Conservation (phyloP, 2,888 invertebrate species). For the Trachelus tabidus region DNA sequence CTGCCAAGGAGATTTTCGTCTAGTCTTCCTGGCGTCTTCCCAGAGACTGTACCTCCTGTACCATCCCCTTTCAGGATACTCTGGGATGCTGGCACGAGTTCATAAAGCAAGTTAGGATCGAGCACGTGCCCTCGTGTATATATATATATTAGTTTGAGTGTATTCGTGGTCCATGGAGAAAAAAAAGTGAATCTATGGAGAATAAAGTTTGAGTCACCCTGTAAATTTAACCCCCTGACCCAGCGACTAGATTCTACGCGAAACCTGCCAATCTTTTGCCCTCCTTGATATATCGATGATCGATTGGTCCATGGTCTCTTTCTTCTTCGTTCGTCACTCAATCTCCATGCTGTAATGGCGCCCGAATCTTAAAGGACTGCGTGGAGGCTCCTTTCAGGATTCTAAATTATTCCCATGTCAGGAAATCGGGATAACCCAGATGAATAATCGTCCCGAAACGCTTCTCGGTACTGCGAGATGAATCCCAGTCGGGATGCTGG, state of each 20-base stretch:
- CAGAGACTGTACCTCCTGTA: slow-evolving; percentile 20
- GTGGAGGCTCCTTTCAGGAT: not conserved
- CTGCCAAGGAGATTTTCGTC: slow-evolving; percentile 15
- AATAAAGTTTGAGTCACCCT: not conserved
- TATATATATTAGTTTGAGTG: not conserved
- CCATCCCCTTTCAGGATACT: not conserved
- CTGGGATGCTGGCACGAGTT: slow-evolving; percentile 9
- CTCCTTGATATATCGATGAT: not conserved
- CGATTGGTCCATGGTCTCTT: not conserved
- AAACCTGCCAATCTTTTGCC: not conserved
- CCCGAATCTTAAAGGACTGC: not conserved
- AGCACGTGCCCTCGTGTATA: not conserved
- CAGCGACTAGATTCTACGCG: not conserved
- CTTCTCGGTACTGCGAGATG: not conserved
- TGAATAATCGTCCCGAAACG: not conserved
- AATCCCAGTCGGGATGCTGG: not conserved
- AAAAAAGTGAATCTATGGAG: not conserved
- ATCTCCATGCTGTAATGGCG: not conserved
- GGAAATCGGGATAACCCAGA: not conserved
- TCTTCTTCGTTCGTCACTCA: not conserved
- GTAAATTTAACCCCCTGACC: not conserved
- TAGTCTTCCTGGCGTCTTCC: slow-evolving; percentile 43
- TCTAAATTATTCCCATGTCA: not conserved
- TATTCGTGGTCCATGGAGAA: not conserved
- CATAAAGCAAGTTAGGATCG: slow-evolving; percentile 3